Evolutionary conservation across 1,140 invertebrate genomes (phyloP), one percentile per base, ranked within the genome.

Genomic region (Penaeus chinensis): DNA sequence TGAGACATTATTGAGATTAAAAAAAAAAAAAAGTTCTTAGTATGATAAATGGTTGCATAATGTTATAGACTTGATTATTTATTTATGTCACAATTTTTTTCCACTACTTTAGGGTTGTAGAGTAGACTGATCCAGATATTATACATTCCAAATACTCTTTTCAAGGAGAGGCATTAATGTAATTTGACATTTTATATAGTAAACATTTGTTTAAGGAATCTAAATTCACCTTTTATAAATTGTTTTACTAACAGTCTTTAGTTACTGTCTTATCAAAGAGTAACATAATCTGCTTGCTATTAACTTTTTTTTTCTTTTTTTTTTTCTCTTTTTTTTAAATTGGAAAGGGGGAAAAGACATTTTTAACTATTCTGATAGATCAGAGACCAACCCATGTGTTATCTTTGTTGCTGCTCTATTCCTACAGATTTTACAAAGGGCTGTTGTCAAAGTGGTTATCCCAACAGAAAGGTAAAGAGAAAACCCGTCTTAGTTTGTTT

Each of bases 391-490:
- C 76, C 87, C 87, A 88, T 89, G 71, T 87, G 84, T 90, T 90
- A 90, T 90, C 92, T 88, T 91, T 91, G 61, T 88, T 89, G 89
- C 91, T 85, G 89, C 89, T 89, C 85, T 88, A 89, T 90, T 90
- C 93, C 92, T 92, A 89, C 93, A 97, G 95, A 95, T 97, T 93
- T 95, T 98, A 93, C 94, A 95, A 92, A 95, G 96, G 93, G 96
- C 97, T 88, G 95, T 98, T 92, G 97, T 99, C 90, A 99, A 98
- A 96, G 98, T 99, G 91, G 97, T 99, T 92, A 97, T 99, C 92
- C 99, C 98, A 90, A 99, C 96, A 90, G 98, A 99, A 94, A 96
- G 95, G 96, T 96, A 95, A 93, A 92, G 91, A 88, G 88, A 89
- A 74, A 85, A 82, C 88, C 81, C 81, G 84, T 83, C 81, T 86